A percentile compares a stretch with the other conserved stretches of the same genome.
Conservation (phyloP, 92 coral and sea anemone genomes). For the Plumapathes pennacea region DNA sequence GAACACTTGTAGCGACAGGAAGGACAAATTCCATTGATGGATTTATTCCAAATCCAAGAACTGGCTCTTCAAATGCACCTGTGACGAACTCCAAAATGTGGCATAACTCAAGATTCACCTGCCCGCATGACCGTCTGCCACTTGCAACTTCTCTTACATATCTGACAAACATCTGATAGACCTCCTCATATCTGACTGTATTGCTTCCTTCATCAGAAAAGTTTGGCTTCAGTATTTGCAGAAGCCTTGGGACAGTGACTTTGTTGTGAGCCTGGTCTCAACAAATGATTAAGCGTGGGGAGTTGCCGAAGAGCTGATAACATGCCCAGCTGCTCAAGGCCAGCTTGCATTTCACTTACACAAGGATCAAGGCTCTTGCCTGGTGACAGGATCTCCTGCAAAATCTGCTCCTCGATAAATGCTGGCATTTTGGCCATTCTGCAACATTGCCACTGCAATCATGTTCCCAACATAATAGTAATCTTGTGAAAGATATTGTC, state of each 20-base stretch:
- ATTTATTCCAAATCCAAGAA: conserved; percentile 19
- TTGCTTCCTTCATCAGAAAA: conserved; percentile 57
- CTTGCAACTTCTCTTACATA: conserved; percentile 62
- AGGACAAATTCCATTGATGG: conserved; percentile 11
- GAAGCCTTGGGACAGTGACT: conserved; percentile 22
- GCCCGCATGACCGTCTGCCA: conserved; percentile 45
- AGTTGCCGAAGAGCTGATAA: conserved; percentile 36
- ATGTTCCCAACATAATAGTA: conserved; percentile 48
- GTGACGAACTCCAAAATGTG: conserved; percentile 39
- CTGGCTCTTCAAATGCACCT: conserved; percentile 32
- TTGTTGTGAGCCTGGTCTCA: conserved; percentile 27
- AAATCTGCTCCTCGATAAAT: conserved; percentile 37
- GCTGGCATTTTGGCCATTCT: conserved; percentile 55
- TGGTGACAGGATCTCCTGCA: conserved; percentile 38
- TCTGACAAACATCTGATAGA: conserved; percentile 48
- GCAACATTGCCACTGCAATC: conserved; percentile 55
- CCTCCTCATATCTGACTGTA: conserved; percentile 38
- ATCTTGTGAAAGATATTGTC: conserved; percentile 10
- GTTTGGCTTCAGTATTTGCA: conserved; percentile 45
- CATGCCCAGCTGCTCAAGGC: conserved; percentile 48
- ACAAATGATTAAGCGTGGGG: conserved; percentile 34
- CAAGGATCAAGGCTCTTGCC: conserved; percentile 34
- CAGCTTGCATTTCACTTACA: conserved; percentile 33
- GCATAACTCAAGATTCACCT: conserved; percentile 23
- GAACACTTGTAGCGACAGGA: neutral